Evolutionary conservation across 2,888 invertebrate genomes (phyloP).

Genomic region (Hesperia comma): DNA sequence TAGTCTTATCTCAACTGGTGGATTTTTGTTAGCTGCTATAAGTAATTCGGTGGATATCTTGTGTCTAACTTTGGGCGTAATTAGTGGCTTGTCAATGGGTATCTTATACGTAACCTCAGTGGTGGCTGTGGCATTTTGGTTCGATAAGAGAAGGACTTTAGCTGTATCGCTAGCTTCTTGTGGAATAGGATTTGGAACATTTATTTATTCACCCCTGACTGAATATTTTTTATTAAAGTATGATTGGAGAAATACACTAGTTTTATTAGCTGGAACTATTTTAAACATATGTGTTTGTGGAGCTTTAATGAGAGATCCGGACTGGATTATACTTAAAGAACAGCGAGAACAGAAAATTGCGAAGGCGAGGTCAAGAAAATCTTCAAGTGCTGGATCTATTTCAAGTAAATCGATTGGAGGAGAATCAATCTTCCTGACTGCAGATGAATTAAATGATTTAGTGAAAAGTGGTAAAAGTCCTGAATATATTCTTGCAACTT

Average conservation of each 20-base stretch:
- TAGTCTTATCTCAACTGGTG: conserved; percentile 87
- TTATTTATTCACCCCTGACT: conserved; percentile 93
- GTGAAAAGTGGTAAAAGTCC: conserved; percentile 88
- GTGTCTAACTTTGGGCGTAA: conserved; percentile 92
- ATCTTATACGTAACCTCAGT: conserved; percentile 94
- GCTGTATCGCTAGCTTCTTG: conserved; percentile 94
- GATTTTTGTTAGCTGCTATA: conserved; percentile 89
- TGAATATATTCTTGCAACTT: conserved; percentile 85
- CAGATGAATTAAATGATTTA: conserved; percentile 86
- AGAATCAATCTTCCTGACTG: conserved; percentile 80
- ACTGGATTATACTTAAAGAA: conserved; percentile 89
- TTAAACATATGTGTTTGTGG: conserved; percentile 94
- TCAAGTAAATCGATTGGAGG: conserved; percentile 77
- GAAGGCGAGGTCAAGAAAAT: conserved; percentile 67
- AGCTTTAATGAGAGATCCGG: conserved; percentile 93
- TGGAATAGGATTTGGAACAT: conserved; percentile 94
- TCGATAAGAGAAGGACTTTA: conserved; percentile 92
- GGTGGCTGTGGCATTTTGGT: conserved; percentile 96
- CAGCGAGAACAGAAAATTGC: conserved; percentile 75
- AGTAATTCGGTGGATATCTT: conserved; percentile 89
- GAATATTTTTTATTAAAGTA: conserved; percentile 88
- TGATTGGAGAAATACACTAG: conserved; percentile 91
- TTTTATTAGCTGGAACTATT: conserved; percentile 91
- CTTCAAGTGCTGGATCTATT: conserved; percentile 79
- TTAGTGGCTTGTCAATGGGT: conserved; percentile 92